A percentile compares a stretch with the other conserved stretches of the same genome.
phyloP scores from a whole-genome alignment of 35 echinoderm and acorn worm species.

The Ophioderma brevispina region DNA sequence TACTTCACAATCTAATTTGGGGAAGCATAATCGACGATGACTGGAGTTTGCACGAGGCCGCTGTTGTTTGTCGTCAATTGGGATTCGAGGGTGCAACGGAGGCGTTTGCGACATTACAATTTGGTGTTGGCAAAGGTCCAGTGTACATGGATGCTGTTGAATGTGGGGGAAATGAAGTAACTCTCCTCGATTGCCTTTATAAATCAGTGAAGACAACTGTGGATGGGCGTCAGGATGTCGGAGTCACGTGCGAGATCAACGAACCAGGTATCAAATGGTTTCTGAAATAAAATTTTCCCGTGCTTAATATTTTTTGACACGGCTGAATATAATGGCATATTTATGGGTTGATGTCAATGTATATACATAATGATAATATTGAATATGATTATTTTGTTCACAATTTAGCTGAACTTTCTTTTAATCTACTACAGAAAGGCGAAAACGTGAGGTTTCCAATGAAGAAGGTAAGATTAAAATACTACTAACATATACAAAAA shows the following conservation, averaged over 20 bases:
- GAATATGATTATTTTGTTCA: too few species aligned
- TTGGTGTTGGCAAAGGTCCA: conserved; percentile 29
- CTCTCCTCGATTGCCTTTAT: conserved; percentile 21
- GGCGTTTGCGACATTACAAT: not conserved
- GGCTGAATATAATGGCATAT: too few species aligned
- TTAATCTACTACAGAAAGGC: too few species aligned
- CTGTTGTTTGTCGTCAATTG: conserved; percentile 56
- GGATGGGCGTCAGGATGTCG: not conserved
- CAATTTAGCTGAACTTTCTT: too few species aligned
- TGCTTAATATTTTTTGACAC: too few species aligned
- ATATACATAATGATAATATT: too few species aligned
- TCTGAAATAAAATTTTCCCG: too few species aligned
- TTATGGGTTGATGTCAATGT: too few species aligned
- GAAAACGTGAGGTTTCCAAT: too few species aligned
- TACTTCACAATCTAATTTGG: conserved; percentile 36
- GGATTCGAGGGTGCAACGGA: not conserved
- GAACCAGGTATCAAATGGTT: too few species aligned
- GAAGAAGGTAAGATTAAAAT: too few species aligned
- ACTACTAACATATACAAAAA: too few species aligned
- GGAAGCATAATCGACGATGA: conserved; percentile 32
- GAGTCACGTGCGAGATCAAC: not conserved
- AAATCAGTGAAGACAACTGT: not conserved
- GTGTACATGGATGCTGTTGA: conserved; percentile 52
- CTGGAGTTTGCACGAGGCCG: conserved; percentile 28
- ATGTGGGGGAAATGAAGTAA: conserved; percentile 39